A percentile compares a stretch with the other conserved stretches of the same genome.
These are phyloP conservation scores for Aphrocallistes beatrix DNA, from an alignment of 37 sponge, comb jelly and placozoan species.

Conservation along the genomic window DNA sequence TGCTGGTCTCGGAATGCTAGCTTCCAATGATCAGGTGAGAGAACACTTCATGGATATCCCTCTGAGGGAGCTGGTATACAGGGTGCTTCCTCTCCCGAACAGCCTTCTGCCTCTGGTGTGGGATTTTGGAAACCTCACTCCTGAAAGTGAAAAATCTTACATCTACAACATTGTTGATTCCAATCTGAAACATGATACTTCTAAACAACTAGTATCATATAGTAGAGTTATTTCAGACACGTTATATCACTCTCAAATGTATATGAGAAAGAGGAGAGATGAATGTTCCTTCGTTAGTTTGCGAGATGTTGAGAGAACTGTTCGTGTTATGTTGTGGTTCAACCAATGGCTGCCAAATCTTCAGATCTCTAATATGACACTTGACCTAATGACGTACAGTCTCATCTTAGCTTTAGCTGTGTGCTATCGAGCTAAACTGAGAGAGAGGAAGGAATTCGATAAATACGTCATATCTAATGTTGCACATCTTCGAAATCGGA, in stretches of 20 bases:
- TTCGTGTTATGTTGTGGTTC: conserved; percentile 25
- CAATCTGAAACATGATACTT: background rate
- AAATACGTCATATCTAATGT: background rate
- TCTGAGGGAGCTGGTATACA: conserved; percentile 24
- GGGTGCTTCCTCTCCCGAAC: conserved; percentile 23
- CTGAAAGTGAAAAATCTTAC: conserved; percentile 17
- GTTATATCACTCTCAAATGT: conserved; percentile 20
- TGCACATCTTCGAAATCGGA: background rate
- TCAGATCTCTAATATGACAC: background rate
- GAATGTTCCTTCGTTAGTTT: conserved; percentile 31
- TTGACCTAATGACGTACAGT: background rate
- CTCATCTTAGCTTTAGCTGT: conserved; percentile 20
- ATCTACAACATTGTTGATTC: background rate
- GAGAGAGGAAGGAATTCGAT: conserved; percentile 19
- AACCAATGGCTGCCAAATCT: background rate
- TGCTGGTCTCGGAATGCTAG: conserved; percentile 62
- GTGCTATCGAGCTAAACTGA: conserved; percentile 26
- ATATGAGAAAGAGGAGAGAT: conserved; percentile 22
- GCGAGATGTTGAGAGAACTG: conserved; percentile 22
- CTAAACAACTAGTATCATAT: background rate
- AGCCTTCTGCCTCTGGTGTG: conserved; percentile 25
- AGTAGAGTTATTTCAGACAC: background rate
- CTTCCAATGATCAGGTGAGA: background rate
- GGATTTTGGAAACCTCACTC: conserved; percentile 28
- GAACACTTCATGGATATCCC: conserved; percentile 18